Evolutionary conservation across 2,113 vertebrate species (phyloP).

Genomic region (Apaloderma vittatum): DNA sequence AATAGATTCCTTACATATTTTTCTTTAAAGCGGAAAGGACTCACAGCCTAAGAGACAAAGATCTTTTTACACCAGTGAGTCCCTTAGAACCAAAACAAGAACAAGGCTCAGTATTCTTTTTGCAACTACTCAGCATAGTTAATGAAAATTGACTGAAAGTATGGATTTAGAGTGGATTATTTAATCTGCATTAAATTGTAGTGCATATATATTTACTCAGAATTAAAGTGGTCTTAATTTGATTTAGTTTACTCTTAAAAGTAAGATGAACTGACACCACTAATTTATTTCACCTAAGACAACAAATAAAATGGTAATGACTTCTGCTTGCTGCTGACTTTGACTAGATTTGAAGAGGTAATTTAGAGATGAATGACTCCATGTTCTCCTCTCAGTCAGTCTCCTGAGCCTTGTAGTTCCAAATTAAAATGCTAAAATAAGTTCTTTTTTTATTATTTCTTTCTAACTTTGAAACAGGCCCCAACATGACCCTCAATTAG

Average conservation of each 20-base stretch:
- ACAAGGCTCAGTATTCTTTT: background rate
- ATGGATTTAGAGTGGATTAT: conserved; percentile 1
- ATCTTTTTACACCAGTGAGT: background rate
- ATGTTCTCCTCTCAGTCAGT: background rate
- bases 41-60: background rate
- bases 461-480: conserved; percentile 49
- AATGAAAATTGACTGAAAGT: conserved; percentile 29
- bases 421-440: conserved; percentile 43
- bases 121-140: background rate
- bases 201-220: background rate
- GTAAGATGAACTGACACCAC: background rate
- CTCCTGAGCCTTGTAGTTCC: background rate
- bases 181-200: conserved; percentile 19
- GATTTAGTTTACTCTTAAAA: conserved; percentile 30
- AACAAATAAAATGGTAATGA: conserved; percentile 20
- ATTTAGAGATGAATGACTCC: conserved; percentile 1
- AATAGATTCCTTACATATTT: background rate
- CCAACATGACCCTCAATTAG: conserved; percentile 29
- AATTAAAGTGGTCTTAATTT: conserved; percentile 19
- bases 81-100: background rate
- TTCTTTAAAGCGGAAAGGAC: background rate
- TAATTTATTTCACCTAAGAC: background rate
- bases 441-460: background rate
- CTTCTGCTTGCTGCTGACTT: conserved; percentile 24
- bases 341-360: conserved; percentile 20